Conservation (phyloP, 2,888 invertebrate genomes). For the Amphipoea lucens region DNA sequence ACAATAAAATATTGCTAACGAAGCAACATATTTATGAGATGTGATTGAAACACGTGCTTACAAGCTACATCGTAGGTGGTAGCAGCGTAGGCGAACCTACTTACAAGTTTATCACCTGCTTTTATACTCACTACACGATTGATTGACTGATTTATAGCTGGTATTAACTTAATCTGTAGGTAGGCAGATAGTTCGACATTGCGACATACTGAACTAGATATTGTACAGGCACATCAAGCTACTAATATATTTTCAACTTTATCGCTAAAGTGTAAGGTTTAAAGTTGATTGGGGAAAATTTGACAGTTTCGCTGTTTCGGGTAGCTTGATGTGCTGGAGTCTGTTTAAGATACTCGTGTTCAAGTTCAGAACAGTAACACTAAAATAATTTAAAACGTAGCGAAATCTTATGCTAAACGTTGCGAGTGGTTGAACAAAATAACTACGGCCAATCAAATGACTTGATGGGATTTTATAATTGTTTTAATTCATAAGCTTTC, state of each 20-base stretch:
- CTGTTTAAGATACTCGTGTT: background rate
- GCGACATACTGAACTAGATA: constrained; percentile 7
- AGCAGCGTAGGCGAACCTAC: constrained; percentile 35
- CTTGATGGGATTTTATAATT: background rate
- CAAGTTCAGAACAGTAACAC: background rate
- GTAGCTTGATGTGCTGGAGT: no score
- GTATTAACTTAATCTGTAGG: constrained; percentile 9
- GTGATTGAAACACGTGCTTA: constrained; percentile 3
- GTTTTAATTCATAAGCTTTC: background rate
- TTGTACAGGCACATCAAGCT: background rate
- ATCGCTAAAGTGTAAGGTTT: no score
- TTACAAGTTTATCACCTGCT: constrained; percentile 15
- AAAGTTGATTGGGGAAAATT: no score
- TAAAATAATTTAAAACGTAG: background rate
- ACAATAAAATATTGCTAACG: background rate
- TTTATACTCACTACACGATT: constrained; percentile 11
- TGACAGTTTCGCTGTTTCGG: no score
- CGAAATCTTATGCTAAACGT: background rate
- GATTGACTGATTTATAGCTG: constrained; percentile 20
- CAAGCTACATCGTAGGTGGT: constrained; percentile 23
- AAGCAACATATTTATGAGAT: background rate
- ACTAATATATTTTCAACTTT: no score
- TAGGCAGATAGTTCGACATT: constrained; percentile 1
- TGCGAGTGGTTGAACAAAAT: background rate
- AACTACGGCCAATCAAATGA: background rate